phyloP scores from a whole-genome alignment of 2,888 invertebrate species.

The Thera britannica region DNA sequence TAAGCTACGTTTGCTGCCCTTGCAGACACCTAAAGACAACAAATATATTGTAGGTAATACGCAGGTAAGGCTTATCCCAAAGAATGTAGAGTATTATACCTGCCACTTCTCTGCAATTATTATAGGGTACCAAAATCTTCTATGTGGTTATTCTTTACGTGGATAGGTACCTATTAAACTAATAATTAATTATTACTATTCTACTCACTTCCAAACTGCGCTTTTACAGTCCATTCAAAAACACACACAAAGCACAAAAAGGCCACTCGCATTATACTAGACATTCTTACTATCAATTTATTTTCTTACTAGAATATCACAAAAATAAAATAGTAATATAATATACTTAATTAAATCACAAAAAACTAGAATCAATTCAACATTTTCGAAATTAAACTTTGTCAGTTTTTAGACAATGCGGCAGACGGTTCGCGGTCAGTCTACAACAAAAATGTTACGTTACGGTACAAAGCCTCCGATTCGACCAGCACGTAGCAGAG shows the following conservation, averaged over 20 bases:
- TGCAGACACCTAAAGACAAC: no score
- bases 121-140: no score
- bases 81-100: no score
- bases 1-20: no score
- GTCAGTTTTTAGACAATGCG: constrained; percentile 26
- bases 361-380: not conserved
- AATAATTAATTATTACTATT: not conserved
- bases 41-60: no score
- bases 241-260: constrained; percentile 57
- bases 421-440: constrained; percentile 47
- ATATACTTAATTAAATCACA: not conserved
- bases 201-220: constrained; percentile 79
- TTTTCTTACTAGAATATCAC: constrained; percentile 7
- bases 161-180: not conserved
- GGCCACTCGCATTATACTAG: constrained; percentile 43
- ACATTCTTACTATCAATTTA: constrained; percentile 33
- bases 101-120: no score
- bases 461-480: constrained; percentile 69
- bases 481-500: constrained; percentile 61
- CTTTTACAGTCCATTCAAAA: constrained; percentile 64
- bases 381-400: constrained; percentile 25
- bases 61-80: no score
- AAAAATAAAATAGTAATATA: constrained; percentile 4
- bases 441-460: constrained; percentile 75
- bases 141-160: no score